Evolutionary conservation across 2,888 invertebrate species (phyloP).

Genomic region (Pycnomerus fuliginosus): DNA sequence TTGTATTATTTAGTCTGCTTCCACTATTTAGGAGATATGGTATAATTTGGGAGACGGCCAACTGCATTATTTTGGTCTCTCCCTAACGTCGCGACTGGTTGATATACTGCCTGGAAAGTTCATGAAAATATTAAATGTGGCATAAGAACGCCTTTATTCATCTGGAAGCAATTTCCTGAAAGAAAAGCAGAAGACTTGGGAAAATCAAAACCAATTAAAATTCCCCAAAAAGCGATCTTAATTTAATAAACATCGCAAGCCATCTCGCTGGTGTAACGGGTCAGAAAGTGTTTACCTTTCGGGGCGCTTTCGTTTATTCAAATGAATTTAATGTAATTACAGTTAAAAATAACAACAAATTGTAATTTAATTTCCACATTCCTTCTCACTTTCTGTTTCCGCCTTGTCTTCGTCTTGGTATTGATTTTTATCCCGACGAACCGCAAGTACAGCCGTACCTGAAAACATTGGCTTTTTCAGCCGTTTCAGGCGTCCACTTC

Average conservation of each 20-base stretch:
- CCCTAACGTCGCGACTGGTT: conserved; percentile 19
- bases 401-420: conserved; percentile 40
- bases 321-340: conserved; percentile 24
- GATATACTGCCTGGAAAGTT: conserved; percentile 32
- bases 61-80: conserved; percentile 26
- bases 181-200: conserved; percentile 1
- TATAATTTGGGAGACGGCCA: conserved; percentile 36
- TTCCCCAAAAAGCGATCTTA: too few relatives aligned
- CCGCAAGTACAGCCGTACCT: conserved; percentile 43
- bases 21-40: conserved; percentile 15
- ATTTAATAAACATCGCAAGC: neutral
- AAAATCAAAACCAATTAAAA: conserved; percentile 18
- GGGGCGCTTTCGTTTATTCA: conserved; percentile 20
- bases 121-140: conserved; percentile 39
- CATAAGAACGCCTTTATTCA: conserved; percentile 29
- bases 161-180: conserved; percentile 16
- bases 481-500: conserved; percentile 25
- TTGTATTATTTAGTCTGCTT: too few relatives aligned
- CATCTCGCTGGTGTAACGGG: neutral
- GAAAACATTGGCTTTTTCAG: conserved; percentile 37
- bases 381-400: conserved; percentile 44
- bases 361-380: conserved; percentile 32
- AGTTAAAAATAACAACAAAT: conserved; percentile 33
- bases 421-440: conserved; percentile 46
- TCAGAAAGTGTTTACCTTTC: conserved; percentile 7